Evolutionary conservation across 2,888 invertebrate species (phyloP).

Genomic region (Willowsia nigromaculata): DNA sequence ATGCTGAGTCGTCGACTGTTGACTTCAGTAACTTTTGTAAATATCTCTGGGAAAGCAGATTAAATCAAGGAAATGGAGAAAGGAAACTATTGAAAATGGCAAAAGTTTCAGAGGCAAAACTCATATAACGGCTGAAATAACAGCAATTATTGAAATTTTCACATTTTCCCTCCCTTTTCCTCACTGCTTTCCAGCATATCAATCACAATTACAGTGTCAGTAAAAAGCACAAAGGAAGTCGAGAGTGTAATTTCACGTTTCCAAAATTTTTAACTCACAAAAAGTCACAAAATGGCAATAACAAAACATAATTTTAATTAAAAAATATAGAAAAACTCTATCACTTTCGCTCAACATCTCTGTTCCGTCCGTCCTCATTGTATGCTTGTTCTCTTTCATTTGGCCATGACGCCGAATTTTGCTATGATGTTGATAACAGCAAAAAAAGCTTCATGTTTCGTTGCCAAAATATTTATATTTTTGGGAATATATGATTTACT

Average conservation of each 20-base stretch:
- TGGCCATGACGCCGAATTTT: neutral
- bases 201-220: slow-evolving; percentile 8
- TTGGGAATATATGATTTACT: slow-evolving; percentile 33
- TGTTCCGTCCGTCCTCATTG: neutral
- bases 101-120: neutral
- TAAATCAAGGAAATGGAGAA: neutral
- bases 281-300: neutral
- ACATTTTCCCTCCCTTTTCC: neutral
- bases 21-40: neutral
- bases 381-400: neutral
- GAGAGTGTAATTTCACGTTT: neutral
- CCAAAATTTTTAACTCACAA: neutral
- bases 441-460: neutral
- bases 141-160: neutral
- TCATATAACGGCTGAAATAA: neutral
- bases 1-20: neutral
- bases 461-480: slow-evolving; percentile 31
- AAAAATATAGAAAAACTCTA: neutral
- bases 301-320: neutral
- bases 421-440: neutral
- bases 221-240: neutral
- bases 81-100: neutral
- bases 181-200: neutral
- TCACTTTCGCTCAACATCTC: neutral
- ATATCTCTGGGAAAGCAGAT: slow-evolving; percentile 10